Base-by-base conservation (phyloP, 2,797 vertebrate genomes). In the Rhinichthys osculus region DNA sequence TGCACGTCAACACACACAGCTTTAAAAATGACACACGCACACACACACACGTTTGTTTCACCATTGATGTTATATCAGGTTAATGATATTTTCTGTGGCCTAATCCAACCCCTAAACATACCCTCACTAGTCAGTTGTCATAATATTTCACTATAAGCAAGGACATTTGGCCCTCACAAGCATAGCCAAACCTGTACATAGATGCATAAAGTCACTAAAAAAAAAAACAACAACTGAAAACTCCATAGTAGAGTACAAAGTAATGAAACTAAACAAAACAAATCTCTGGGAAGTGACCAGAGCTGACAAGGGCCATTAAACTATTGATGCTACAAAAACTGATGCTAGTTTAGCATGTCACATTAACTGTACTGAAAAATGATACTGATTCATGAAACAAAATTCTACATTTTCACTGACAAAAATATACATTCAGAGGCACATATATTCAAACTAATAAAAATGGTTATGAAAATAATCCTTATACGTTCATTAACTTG, bases 361-460 rank as follows among this genome's bases (percentile, higher is more conserved):
- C 11, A 77, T 57, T 13, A 23, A 14, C 23, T n/a, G 33, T 23
- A 38, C 33, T 59, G 74, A n/a, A 59, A 77, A 59, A 59, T 40
- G 0, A 67, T 10, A 64, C 30, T 7, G 17, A 57, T 38, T 47
- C 14, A 73, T 27, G 42, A 72, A 42, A 64, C 38, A 30, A 42
- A 44, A 21, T 30, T 66, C 8, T 3, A 66, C 1, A 66, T 67
- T 66, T 44, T 79, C 27, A 80, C 27, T 38, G 30, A 14, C 62
- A 52, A 66, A 50, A 81, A 27, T 21, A 69, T 35, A 64, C 6
- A 30, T 66, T 66, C 14, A 66, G 62, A 16, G n/a, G 23, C 89
- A 87, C 73, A 89, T 89, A 91, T 91, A 88, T 78, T 89, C 86
- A 90, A 88, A 87, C 89, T 88, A 64, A 87, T 85, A 90, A 89